Conservation (phyloP, 2,888 invertebrate species). For the Diaperis boleti region DNA sequence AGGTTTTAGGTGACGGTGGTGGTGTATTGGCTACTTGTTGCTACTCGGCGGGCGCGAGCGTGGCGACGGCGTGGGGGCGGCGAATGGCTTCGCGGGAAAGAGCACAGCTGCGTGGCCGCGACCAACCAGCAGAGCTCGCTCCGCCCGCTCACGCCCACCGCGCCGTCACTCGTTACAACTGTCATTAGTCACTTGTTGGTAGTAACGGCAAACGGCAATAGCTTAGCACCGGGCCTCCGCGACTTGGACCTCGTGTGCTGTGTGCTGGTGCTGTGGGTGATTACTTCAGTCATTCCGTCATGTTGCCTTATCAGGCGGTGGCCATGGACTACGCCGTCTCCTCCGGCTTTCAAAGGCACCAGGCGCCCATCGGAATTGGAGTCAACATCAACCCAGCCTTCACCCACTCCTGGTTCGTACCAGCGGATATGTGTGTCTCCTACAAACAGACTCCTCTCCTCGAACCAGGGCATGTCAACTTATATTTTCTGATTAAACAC, state of each 20-base stretch:
- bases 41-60: constrained; percentile 55
- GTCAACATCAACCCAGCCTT: constrained; percentile 82
- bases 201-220: constrained; percentile 51
- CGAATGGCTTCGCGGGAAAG: constrained; percentile 62
- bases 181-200: constrained; percentile 59
- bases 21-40: constrained; percentile 68
- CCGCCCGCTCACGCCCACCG: constrained; percentile 62
- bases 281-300: constrained; percentile 61
- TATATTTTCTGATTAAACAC: constrained; percentile 62
- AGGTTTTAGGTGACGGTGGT: constrained; percentile 49
- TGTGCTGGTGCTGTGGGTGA: constrained; percentile 42
- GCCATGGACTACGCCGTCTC: constrained; percentile 86
- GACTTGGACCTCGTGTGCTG: constrained; percentile 36
- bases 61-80: constrained; percentile 60
- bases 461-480: constrained; percentile 92
- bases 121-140: constrained; percentile 64
- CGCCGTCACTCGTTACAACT: constrained; percentile 54
- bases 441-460: constrained; percentile 85
- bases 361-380: constrained; percentile 65
- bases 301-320: constrained; percentile 90
- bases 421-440: constrained; percentile 93
- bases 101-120: constrained; percentile 61
- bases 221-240: constrained; percentile 43
- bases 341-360: constrained; percentile 62
- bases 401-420: constrained; percentile 96